Percentiles rank a stretch among this genome's conserved stretches.
These are phyloP conservation scores for Nymphalis polychloros DNA, from an alignment of 2,888 invertebrate species.

Conservation along the genomic window DNA sequence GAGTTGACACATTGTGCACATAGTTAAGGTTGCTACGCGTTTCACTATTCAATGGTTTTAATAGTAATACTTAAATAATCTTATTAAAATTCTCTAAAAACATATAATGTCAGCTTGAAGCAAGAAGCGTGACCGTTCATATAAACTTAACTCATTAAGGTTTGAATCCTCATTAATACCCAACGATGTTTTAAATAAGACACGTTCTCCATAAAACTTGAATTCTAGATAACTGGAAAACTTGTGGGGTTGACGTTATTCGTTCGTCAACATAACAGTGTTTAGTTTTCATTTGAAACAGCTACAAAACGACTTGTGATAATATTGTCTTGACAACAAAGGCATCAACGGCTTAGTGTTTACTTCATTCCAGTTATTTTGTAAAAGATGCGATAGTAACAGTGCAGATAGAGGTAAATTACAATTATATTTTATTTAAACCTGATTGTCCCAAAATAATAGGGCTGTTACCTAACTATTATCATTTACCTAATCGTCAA, in stretches of 20 bases:
- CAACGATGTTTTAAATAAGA: conserved; percentile 12
- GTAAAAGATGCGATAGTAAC: too few relatives aligned
- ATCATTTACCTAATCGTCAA: too few relatives aligned
- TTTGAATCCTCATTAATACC: neutral
- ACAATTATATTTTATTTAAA: too few relatives aligned
- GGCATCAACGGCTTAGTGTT: neutral
- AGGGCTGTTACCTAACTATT: too few relatives aligned
- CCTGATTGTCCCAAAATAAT: too few relatives aligned
- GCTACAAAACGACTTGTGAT: neutral
- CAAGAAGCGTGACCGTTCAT: neutral
- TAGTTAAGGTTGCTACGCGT: too few relatives aligned
- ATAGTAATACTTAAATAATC: neutral
- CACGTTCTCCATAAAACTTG: conserved; percentile 22
- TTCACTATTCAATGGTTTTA: too few relatives aligned
- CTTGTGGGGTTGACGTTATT: neutral
- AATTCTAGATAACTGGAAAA: conserved; percentile 15
- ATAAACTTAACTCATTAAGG: conserved; percentile 4
- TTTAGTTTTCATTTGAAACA: neutral
- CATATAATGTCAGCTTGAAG: neutral
- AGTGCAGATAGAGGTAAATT: too few relatives aligned
- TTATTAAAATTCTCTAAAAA: neutral
- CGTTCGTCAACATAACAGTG: neutral
- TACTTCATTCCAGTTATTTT: too few relatives aligned
- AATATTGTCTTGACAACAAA: neutral
- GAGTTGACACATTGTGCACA: too few relatives aligned